These are phyloP conservation scores for Trachymyrmex cornetzi DNA, from an alignment of 1,140 invertebrate species.

Conservation along the genomic window DNA sequence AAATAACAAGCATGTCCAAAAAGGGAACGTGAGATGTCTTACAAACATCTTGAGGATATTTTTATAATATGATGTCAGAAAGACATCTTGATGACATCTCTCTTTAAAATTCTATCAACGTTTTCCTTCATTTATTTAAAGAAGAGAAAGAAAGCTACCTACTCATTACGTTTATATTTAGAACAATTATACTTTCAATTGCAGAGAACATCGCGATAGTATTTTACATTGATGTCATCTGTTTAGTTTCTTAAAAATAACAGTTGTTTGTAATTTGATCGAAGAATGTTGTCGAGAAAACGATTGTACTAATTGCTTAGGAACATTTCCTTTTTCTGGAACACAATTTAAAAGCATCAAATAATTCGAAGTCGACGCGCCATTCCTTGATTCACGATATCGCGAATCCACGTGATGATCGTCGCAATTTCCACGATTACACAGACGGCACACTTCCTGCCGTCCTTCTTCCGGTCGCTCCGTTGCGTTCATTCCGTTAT, in stretches of 20 bases:
- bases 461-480: conserved; percentile 55
- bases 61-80: too few relatives aligned
- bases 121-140: too few relatives aligned
- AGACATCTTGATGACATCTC: too few relatives aligned
- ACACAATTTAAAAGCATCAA: not conserved
- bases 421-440: conserved; percentile 38
- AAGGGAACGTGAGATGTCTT: too few relatives aligned
- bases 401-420: not conserved
- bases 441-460: conserved; percentile 7
- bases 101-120: too few relatives aligned
- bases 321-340: not conserved
- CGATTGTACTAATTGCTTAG: not conserved
- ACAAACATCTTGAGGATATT: too few relatives aligned
- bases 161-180: too few relatives aligned
- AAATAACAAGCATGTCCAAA: too few relatives aligned
- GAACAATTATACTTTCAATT: too few relatives aligned
- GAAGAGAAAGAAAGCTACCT: too few relatives aligned
- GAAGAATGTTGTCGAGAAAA: not conserved
- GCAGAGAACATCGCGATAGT: too few relatives aligned
- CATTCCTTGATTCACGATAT: not conserved
- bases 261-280: not conserved
- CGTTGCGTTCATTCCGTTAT: conserved; percentile 52
- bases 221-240: not conserved
- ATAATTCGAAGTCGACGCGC: not conserved
- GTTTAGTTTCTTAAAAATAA: not conserved